A percentile compares a stretch with the other conserved stretches of the same genome.
Evolutionary conservation across 1,140 invertebrate species (phyloP).

Genomic region (Bradynema listronoti): DNA sequence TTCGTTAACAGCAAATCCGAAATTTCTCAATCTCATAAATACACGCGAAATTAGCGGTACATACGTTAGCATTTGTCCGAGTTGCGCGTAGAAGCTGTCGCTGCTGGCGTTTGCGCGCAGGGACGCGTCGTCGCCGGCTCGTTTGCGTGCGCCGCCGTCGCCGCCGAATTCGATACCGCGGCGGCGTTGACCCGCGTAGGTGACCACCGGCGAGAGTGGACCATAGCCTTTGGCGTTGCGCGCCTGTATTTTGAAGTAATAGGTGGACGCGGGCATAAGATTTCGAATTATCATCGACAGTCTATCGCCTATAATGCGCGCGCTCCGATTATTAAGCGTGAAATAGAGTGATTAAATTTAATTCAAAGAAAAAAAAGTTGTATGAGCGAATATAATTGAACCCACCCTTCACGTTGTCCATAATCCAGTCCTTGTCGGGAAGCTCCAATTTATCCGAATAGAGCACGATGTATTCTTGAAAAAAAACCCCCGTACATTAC

Average conservation of each 20-base stretch:
- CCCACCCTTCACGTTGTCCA: slow-evolving; percentile 68
- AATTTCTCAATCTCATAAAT: too few species aligned
- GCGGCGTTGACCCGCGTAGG: slow-evolving; percentile 37
- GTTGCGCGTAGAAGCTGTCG: not conserved
- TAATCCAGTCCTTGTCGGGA: slow-evolving; percentile 72
- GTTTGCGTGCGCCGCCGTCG: not conserved
- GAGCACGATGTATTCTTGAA: slow-evolving; percentile 78
- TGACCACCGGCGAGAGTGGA: slow-evolving; percentile 47
- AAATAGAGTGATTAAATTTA: too few species aligned
- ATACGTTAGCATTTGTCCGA: slow-evolving; percentile 10
- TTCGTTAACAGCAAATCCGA: too few species aligned
- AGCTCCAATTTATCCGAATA: slow-evolving; percentile 74
- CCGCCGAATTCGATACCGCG: slow-evolving; percentile 3
- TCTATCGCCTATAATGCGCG: slow-evolving; percentile 67
- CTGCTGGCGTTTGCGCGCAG: not conserved
- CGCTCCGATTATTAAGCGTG: too few species aligned
- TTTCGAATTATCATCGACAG: slow-evolving; percentile 71
- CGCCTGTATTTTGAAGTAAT: slow-evolving; percentile 91
- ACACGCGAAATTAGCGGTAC: too few species aligned
- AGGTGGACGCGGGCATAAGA: slow-evolving; percentile 75
- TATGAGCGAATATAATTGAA: not conserved
- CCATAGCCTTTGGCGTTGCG: slow-evolving; percentile 71
- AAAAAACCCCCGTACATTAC: slow-evolving; percentile 17
- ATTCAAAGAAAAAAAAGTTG: too few species aligned
- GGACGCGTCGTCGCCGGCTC: not conserved